These are phyloP conservation scores for Stratiomys singularior DNA, from an alignment of 2,888 invertebrate genomes.

Conservation along the genomic window DNA sequence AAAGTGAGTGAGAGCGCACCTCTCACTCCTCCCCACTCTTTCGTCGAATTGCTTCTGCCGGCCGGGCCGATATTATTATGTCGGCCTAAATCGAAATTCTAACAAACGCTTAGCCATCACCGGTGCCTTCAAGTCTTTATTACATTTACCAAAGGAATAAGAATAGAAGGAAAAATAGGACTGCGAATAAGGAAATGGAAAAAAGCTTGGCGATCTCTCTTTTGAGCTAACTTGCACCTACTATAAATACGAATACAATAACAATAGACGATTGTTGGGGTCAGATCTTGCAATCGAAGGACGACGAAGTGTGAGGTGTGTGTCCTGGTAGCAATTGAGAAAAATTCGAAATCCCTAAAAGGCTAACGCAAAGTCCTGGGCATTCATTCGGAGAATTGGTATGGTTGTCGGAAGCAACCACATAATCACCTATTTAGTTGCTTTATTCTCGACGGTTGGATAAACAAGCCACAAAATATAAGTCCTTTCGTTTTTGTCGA, in stretches of 20 bases:
- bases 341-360: constrained; percentile 24
- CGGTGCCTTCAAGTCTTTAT: constrained; percentile 13
- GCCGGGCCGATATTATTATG: neutral
- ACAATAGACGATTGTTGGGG: neutral
- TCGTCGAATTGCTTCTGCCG: no score
- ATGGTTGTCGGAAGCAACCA: constrained; percentile 26
- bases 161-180: no score
- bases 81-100: constrained; percentile 11
- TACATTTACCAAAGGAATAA: constrained; percentile 3
- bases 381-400: constrained; percentile 28
- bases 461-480: constrained; percentile 45
- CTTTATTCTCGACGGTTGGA: constrained; percentile 40
- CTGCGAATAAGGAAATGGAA: neutral
- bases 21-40: no score
- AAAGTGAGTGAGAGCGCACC: no score
- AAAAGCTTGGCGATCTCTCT: neutral
- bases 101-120: constrained; percentile 28
- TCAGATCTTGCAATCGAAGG: neutral
- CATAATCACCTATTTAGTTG: constrained; percentile 45
- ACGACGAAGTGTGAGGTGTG: no score
- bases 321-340: neutral
- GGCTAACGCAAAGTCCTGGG: constrained; percentile 11
- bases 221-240: neutral
- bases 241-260: constrained; percentile 5
- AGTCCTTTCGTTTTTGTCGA: constrained; percentile 31